Conservation (phyloP, 2,888 invertebrate genomes). For the Chalcosyrphus nemorum region DNA sequence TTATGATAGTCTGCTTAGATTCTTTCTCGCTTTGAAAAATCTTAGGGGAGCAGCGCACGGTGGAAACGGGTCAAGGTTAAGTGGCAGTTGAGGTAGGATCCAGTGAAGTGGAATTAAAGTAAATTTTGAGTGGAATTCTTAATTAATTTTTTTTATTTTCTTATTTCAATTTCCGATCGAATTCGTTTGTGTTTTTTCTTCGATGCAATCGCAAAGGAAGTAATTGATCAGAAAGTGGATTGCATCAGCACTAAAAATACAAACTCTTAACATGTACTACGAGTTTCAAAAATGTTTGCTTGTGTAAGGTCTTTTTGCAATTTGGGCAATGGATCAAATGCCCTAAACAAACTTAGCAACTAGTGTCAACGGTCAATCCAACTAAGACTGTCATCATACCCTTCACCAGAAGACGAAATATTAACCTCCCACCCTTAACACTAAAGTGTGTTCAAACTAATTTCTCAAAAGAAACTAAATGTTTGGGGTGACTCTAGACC, state of each 20-base stretch:
- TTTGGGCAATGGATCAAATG: no score
- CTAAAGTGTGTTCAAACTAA: no score
- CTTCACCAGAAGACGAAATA: no score
- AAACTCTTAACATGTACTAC: not conserved
- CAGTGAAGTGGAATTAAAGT: conserved; percentile 65
- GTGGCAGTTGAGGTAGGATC: conserved; percentile 68
- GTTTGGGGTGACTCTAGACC: no score
- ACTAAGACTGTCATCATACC: no score
- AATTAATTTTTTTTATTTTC: conserved; percentile 54
- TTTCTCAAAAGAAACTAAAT: no score
- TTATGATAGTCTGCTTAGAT: conserved; percentile 46
- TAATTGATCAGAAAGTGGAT: conserved; percentile 17
- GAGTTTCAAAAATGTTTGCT: not conserved
- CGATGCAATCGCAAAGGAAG: conserved; percentile 22
- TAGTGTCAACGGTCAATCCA: no score
- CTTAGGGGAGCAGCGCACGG: not conserved
- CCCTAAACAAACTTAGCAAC: no score
- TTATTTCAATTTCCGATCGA: conserved; percentile 23
- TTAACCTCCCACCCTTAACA: no score
- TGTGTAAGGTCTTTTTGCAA: no score
- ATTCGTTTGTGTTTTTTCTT: conserved; percentile 36
- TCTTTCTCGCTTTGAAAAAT: not conserved
- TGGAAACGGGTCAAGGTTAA: conserved; percentile 66
- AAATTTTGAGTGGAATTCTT: conserved; percentile 61
- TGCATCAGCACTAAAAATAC: conserved; percentile 40